Conservation (phyloP, 2,113 vertebrate genomes). For the Muscicapa adusta region DNA sequence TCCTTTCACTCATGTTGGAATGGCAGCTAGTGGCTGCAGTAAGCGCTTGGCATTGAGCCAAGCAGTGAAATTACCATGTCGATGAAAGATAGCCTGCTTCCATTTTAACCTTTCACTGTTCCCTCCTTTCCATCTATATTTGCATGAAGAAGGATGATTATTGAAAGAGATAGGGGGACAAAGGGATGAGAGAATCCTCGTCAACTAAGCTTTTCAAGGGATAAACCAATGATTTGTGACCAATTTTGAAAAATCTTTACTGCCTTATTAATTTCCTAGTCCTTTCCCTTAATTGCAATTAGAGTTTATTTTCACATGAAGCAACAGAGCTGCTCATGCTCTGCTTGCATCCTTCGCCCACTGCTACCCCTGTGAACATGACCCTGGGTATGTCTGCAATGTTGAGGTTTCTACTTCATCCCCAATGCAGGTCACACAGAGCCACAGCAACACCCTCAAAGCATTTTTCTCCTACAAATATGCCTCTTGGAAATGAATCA, state of each 20-base stretch:
- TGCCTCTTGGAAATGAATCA: background rate
- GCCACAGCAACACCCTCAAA: constrained; percentile 7
- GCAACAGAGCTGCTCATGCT: background rate
- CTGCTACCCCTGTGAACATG: background rate
- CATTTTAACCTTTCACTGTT: constrained; percentile 69
- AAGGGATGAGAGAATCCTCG: constrained; percentile 29
- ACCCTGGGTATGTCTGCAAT: background rate
- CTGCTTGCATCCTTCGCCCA: background rate
- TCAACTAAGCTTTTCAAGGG: background rate
- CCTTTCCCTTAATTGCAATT: constrained; percentile 18
- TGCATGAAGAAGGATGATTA: constrained; percentile 63
- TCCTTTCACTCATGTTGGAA: constrained; percentile 71
- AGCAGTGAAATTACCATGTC: constrained; percentile 60
- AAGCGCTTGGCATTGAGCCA: constrained; percentile 55
- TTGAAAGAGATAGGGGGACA: constrained; percentile 49
- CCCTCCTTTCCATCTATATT: constrained; percentile 48
- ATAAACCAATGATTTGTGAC: constrained; percentile 5
- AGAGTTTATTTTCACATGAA: constrained; percentile 28
- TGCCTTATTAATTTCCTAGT: constrained; percentile 16
- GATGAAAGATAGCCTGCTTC: constrained; percentile 64
- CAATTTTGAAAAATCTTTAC: constrained; percentile 19
- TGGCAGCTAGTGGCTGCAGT: constrained; percentile 67
- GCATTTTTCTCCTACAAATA: background rate
- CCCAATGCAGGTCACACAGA: constrained; percentile 29
- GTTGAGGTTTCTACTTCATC: constrained; percentile 31